These are phyloP conservation scores for Stegodyphus dumicola DNA, from an alignment of 1,140 invertebrate species.

Conservation along the genomic window DNA sequence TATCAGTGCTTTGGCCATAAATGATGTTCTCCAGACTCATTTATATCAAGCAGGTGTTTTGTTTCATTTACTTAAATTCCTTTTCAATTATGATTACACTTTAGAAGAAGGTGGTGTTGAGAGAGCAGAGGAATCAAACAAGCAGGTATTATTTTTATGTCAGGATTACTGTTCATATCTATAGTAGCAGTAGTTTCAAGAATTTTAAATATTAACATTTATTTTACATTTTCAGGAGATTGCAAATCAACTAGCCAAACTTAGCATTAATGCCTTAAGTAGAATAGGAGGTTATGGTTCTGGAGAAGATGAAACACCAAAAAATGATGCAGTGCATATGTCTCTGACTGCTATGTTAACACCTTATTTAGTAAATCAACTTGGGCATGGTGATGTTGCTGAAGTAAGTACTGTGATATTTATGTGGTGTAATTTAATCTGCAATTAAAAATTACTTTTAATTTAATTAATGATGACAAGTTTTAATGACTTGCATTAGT, in stretches of 20 bases:
- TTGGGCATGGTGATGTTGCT: slow-evolving; percentile 78
- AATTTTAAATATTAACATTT: neutral
- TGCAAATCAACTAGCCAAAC: slow-evolving; percentile 90
- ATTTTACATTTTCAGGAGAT: slow-evolving; percentile 78
- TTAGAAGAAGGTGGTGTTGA: slow-evolving; percentile 96
- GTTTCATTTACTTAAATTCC: slow-evolving; percentile 90
- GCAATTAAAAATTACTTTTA: neutral
- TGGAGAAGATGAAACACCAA: slow-evolving; percentile 74
- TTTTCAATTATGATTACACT: slow-evolving; percentile 98
- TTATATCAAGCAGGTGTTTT: slow-evolving; percentile 91
- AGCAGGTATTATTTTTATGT: slow-evolving; percentile 73
- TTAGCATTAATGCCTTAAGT: slow-evolving; percentile 84
- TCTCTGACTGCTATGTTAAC: slow-evolving; percentile 86
- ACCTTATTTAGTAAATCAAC: slow-evolving; percentile 84
- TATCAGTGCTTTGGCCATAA: slow-evolving; percentile 82
- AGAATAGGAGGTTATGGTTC: slow-evolving; percentile 81
- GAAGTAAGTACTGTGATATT: slow-evolving; percentile 72
- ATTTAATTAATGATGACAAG: neutral
- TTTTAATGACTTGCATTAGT: neutral
- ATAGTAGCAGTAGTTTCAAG: neutral
- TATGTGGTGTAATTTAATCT: slow-evolving; percentile 3
- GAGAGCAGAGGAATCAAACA: slow-evolving; percentile 83
- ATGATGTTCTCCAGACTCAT: slow-evolving; percentile 87
- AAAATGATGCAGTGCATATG: slow-evolving; percentile 74
- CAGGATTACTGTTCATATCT: neutral